Percentiles rank a stretch among this genome's conserved stretches.
phyloP scores from a whole-genome alignment of 23 tunicate genomes.

The Aplidium turbinatum region DNA sequence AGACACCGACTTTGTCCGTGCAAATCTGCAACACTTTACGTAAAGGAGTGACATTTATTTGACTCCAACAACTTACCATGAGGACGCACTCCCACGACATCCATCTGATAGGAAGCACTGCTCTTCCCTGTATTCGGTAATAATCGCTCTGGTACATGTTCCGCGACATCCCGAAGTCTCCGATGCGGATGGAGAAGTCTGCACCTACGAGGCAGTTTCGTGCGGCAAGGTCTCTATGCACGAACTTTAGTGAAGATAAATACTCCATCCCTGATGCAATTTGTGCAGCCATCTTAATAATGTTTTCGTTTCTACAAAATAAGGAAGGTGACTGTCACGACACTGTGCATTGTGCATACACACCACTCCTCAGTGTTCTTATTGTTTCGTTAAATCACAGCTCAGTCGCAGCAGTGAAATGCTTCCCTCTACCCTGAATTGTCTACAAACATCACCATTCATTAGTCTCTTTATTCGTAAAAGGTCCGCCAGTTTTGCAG shows the following conservation, averaged over 20 bases:
- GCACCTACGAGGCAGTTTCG: constrained; percentile 85
- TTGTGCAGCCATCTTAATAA: constrained; percentile 64
- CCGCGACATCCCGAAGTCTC: constrained; percentile 95
- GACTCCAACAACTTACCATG: constrained; percentile 45
- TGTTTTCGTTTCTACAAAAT: constrained; percentile 35
- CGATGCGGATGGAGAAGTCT: constrained; percentile 61
- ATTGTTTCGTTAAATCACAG: no score
- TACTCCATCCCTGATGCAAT: constrained; percentile 86
- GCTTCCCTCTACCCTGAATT: no score
- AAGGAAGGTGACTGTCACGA: no score
- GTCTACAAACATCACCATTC: no score
- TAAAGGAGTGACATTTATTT: no score
- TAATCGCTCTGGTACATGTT: constrained; percentile 95
- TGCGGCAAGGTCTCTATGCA: constrained; percentile 95
- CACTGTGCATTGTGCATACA: no score
- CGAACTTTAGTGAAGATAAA: constrained; percentile 79
- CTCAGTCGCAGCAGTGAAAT: no score
- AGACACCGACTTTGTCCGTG: no score
- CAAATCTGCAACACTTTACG: no score
- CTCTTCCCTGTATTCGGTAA: constrained; percentile 81
- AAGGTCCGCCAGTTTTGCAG: no score
- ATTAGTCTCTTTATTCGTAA: no score
- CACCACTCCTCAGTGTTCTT: no score
- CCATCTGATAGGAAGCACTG: constrained; percentile 92
- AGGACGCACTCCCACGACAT: constrained; percentile 90